These are phyloP conservation scores for Cydia amplana DNA, from an alignment of 1,140 invertebrate genomes.

Conservation along the genomic window DNA sequence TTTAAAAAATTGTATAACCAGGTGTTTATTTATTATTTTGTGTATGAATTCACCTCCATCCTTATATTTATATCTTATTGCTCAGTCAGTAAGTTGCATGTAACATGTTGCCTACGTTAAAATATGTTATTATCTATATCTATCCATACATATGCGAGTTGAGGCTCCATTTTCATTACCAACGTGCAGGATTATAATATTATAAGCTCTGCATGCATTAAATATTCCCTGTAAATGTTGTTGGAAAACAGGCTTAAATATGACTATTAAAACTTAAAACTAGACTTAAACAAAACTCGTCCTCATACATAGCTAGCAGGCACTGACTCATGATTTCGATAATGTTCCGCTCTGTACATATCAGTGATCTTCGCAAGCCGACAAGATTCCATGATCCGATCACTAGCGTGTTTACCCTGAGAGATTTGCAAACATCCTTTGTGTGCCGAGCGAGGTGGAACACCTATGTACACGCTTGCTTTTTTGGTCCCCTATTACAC, in stretches of 20 bases:
- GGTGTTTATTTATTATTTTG: too few relatives aligned
- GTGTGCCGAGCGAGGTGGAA: conserved; percentile 44
- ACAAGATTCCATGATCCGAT: conserved; percentile 45
- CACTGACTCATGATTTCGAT: too few relatives aligned
- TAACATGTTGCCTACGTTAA: background rate
- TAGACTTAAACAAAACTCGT: background rate
- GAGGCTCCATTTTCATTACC: background rate
- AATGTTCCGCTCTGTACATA: background rate
- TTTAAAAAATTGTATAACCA: too few relatives aligned
- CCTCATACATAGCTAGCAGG: too few relatives aligned
- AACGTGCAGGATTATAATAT: background rate
- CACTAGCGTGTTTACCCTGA: conserved; percentile 53
- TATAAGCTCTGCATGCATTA: background rate
- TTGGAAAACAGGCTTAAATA: background rate
- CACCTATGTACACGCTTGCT: conserved; percentile 34
- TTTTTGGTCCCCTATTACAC: conserved; percentile 41
- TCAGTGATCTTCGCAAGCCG: background rate
- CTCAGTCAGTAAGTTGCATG: background rate
- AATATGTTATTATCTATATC: background rate
- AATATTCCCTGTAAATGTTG: background rate
- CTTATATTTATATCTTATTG: background rate
- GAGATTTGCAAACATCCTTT: conserved; percentile 58
- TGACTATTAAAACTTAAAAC: too few relatives aligned
- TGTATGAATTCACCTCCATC: too few relatives aligned
- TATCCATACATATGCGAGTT: background rate